Conservation (phyloP, 2,797 vertebrate species). For the Chiroxiphia lanceolata region DNA sequence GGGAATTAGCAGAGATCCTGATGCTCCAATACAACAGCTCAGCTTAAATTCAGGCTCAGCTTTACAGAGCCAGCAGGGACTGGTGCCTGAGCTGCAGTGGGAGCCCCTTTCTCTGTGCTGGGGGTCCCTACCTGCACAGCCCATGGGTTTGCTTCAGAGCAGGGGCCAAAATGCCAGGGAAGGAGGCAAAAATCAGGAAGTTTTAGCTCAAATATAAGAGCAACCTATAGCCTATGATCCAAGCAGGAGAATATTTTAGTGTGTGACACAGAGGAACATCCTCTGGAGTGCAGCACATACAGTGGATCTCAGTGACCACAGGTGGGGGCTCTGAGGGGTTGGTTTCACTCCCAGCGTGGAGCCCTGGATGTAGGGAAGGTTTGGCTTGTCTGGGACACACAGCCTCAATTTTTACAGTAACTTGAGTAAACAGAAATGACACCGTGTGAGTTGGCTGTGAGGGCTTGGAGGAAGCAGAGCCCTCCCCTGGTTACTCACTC, state of each 20-base stretch:
- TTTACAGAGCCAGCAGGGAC: background rate
- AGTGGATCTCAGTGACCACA: accelerated
- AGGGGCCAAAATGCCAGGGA: background rate
- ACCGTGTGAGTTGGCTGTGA: accelerated
- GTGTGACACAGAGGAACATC: background rate
- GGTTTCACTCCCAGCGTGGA: accelerated
- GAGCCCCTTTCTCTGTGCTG: background rate
- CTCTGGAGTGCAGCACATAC: background rate
- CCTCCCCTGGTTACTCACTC: background rate
- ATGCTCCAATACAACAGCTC: background rate
- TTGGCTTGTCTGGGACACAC: background rate
- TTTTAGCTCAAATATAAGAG: background rate
- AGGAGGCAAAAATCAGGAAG: background rate
- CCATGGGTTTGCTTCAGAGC: background rate
- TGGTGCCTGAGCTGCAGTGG: background rate
- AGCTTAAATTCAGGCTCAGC: background rate
- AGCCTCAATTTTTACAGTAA: background rate
- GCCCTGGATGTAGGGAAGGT: background rate
- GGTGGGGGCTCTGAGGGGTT: background rate
- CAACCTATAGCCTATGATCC: accelerated
- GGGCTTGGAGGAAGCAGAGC: background rate
- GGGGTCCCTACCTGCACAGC: background rate
- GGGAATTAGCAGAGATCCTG: background rate
- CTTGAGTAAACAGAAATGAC: background rate
- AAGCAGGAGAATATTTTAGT: background rate